Conservation (phyloP, 2,113 vertebrate species). For the Phrynosoma blainvillii region DNA sequence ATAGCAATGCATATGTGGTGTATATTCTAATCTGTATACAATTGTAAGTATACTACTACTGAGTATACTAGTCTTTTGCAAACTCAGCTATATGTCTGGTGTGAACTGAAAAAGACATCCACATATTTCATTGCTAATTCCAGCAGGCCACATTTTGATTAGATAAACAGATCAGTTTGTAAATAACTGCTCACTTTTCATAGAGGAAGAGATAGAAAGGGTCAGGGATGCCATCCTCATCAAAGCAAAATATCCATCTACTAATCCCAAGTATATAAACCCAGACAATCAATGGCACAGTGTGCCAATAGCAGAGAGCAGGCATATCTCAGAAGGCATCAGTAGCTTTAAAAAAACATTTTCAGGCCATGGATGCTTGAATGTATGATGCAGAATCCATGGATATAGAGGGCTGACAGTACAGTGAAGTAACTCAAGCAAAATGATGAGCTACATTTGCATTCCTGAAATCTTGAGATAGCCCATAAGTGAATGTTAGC, state of each 20-base stretch:
- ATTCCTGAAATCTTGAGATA: not conserved
- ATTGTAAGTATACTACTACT: too few species aligned
- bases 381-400: too few species aligned
- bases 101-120: not conserved
- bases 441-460: not conserved
- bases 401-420: too few species aligned
- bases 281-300: not conserved
- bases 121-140: not conserved
- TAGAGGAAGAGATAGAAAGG: not conserved
- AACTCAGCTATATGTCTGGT: not conserved
- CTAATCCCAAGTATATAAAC: not conserved
- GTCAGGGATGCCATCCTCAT: not conserved
- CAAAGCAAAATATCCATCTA: not conserved
- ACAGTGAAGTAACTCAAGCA: not conserved
- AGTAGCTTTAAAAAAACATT: too few species aligned
- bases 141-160: not conserved
- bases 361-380: too few species aligned
- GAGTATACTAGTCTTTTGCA: not conserved
- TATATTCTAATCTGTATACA: not conserved
- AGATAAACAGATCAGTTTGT: not conserved
- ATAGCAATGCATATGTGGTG: not conserved
- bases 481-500: not conserved
- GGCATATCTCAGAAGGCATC: not conserved
- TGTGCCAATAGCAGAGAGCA: too few species aligned
- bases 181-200: not conserved